Conservation (phyloP, 2,113 vertebrate species). For the Parotia lawesii region DNA sequence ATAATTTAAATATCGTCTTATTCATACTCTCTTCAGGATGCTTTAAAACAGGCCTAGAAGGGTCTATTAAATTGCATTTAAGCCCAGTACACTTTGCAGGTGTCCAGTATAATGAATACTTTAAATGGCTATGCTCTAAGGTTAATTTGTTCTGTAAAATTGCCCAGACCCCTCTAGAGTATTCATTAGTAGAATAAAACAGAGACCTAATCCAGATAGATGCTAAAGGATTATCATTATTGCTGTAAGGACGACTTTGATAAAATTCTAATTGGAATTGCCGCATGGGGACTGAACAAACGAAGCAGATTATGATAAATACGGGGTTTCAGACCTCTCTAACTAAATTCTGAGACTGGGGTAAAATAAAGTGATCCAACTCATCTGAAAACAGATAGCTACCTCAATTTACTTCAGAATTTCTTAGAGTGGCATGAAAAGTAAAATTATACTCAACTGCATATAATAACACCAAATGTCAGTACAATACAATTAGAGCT, state of each 20-base stretch:
- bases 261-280: conserved; percentile 66
- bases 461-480: conserved; percentile 37
- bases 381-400: conserved; percentile 15
- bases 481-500: conserved; percentile 49
- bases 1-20: conserved; percentile 50
- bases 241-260: conserved; percentile 59
- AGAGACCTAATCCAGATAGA: conserved; percentile 62
- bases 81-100: conserved; percentile 61
- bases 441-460: conserved; percentile 29
- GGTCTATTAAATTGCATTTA: conserved; percentile 68
- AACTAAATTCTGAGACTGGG: conserved; percentile 5
- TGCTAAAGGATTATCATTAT: conserved; percentile 69
- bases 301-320: conserved; percentile 61
- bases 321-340: conserved; percentile 1
- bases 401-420: conserved; percentile 36
- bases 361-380: conserved; percentile 42
- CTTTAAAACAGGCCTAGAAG: conserved; percentile 54
- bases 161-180: conserved; percentile 62
- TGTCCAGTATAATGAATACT: conserved; percentile 70
- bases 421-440: conserved; percentile 49
- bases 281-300: conserved; percentile 39
- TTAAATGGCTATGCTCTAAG: conserved; percentile 60
- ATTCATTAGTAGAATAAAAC: conserved; percentile 73
- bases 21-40: conserved; percentile 49
- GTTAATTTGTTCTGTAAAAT: conserved; percentile 77